Conservation (phyloP, 2,888 invertebrate species). For the Perithous albicinctus region DNA sequence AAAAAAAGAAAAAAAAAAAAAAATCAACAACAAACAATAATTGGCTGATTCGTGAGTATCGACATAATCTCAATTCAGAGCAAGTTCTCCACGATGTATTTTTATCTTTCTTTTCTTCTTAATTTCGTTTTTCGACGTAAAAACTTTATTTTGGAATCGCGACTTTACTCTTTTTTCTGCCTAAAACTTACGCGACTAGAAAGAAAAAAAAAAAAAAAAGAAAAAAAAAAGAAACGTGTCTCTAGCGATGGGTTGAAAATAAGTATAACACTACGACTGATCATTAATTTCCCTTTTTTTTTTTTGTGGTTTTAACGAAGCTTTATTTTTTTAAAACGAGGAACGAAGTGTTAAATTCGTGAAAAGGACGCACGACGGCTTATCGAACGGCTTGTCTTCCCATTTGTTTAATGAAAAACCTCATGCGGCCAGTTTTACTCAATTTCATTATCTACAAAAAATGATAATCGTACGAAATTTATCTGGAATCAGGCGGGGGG, state of each 20-base stretch:
- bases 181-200: background rate
- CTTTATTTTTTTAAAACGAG: slow-evolving; percentile 21
- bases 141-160: slow-evolving; percentile 14
- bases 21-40: no score
- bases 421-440: no score
- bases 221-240: background rate
- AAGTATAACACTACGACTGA: slow-evolving; percentile 19
- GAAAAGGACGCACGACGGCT: background rate
- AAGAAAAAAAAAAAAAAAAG: background rate
- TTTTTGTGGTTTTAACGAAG: slow-evolving; percentile 11
- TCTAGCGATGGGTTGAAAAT: background rate
- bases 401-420: no score
- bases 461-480: no score
- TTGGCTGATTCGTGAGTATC: slow-evolving; percentile 62
- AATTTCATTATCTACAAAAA: no score
- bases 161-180: slow-evolving; percentile 9
- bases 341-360: slow-evolving; percentile 4
- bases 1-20: no score
- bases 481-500: no score
- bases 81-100: slow-evolving; percentile 49
- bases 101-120: slow-evolving; percentile 31
- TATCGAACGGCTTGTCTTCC: background rate
- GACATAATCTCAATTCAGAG: slow-evolving; percentile 59
- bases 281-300: no score
- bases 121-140: slow-evolving; percentile 31